Evolutionary conservation across 2,113 vertebrate genomes (phyloP).

Genomic region (Eptesicus fuscus): DNA sequence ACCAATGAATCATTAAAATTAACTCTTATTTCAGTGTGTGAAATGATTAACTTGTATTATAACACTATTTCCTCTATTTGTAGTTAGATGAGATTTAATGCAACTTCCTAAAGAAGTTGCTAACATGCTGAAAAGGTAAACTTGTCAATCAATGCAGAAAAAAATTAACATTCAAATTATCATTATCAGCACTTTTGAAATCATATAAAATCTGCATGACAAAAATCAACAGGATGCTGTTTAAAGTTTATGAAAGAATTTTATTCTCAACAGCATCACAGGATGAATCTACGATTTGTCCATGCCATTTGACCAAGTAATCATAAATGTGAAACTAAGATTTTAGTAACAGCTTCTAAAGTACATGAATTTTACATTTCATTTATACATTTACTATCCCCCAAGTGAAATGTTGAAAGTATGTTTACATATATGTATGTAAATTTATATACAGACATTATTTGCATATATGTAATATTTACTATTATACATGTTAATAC

Average conservation of each 20-base stretch:
- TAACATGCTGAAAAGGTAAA: not conserved
- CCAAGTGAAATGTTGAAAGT: not conserved
- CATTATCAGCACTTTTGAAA: not conserved
- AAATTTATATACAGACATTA: not conserved
- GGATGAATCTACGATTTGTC: not conserved
- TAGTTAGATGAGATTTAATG: not conserved
- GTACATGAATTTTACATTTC: not conserved
- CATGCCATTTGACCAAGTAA: slow-evolving; percentile 16
- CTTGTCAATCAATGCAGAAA: not conserved
- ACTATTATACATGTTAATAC: not conserved
- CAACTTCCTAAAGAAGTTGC: not conserved
- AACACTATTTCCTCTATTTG: not conserved
- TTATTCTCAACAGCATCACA: not conserved
- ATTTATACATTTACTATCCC: not conserved
- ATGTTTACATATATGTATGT: not conserved
- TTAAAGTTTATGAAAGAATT: not conserved
- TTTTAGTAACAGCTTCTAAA: not conserved
- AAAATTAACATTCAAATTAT: not conserved
- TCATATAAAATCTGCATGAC: not conserved
- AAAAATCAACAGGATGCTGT: not conserved
- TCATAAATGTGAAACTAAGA: not conserved
- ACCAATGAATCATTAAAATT: not conserved
- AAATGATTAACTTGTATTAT: not conserved
- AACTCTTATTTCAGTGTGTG: not conserved
- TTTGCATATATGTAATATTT: not conserved